These are phyloP conservation scores for Heliocidaris erythrogramma DNA, from an alignment of 35 echinoderm and acorn worm species.

Conservation along the genomic window DNA sequence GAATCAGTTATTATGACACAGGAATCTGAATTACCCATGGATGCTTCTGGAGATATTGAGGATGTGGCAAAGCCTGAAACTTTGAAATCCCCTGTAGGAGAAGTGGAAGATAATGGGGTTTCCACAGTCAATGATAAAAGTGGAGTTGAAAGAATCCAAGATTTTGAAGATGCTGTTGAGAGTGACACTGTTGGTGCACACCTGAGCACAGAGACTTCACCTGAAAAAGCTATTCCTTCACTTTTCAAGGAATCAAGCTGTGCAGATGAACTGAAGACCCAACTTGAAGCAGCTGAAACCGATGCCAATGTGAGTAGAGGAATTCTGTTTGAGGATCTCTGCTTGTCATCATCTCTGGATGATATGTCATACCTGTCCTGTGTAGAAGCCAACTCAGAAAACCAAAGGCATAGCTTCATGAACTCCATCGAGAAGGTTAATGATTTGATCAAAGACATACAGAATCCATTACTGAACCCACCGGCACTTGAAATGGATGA, in stretches of 20 bases:
- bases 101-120: neutral
- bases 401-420: neutral
- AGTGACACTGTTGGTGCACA: neutral
- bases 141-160: neutral
- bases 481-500: neutral
- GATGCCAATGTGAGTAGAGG: neutral
- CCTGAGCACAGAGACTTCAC: neutral
- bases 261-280: neutral
- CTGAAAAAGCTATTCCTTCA: neutral
- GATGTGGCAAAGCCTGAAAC: neutral
- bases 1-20: neutral
- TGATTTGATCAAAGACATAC: neutral
- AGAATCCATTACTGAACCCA: neutral
- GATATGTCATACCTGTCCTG: neutral
- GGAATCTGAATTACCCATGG: neutral
- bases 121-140: neutral
- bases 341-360: neutral
- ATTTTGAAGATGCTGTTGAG: neutral
- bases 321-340: constrained; percentile 26
- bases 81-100: neutral
- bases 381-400: neutral
- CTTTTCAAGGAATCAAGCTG: neutral
- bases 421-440: neutral
- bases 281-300: neutral
- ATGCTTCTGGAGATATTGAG: neutral